Evolutionary conservation across 2,113 vertebrate genomes (phyloP), one percentile per base, ranked within the genome.

Genomic region (Jaculus jaculus): DNA sequence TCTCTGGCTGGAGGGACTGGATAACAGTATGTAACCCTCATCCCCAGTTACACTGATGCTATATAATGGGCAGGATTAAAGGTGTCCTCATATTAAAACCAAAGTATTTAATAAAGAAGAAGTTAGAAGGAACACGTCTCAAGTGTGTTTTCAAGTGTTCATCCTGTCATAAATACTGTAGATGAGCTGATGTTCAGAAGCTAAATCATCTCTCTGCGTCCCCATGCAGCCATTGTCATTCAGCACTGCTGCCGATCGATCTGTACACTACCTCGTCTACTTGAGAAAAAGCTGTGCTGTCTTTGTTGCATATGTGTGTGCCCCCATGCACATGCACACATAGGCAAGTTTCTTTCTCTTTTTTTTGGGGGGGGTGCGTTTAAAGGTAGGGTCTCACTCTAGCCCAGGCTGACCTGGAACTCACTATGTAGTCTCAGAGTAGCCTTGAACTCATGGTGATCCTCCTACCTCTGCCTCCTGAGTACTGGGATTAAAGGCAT

Each of bases 261-360:
- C 71, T 73, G 58, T 54, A 82, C 91, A 89, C 39, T 66, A 89
- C 77, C n/a, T n/a, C n/a, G n/a, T 72, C 12, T 72, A 73, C 54
- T 87, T 75, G 51, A 66, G 84, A 87, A 69, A 83, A 87, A 51
- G 18, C 26, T 84, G 0, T 30, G 84, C 32, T 15, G 58, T 54
- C 32, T 58, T 60, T 68, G 30, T 54, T 17, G 69, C 0, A 10
- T 26, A 89, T n/a, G 16, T 16, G n/a, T n/a, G n/a, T n/a, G n/a
- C n/a, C n/a, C n/a, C n/a, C n/a, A n/a, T n/a, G n/a, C n/a, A n/a
- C n/a, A n/a, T n/a, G n/a, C n/a, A n/a, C n/a, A n/a, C n/a, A n/a
- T n/a, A n/a, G n/a, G n/a, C n/a, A n/a, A n/a, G n/a, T n/a, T n/a
- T n/a, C n/a, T n/a, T n/a, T n/a, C n/a, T n/a, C n/a, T n/a, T n/a